Percentiles rank a stretch among this genome's conserved stretches.
Conservation (phyloP, 2,888 invertebrate species). For the Kuschelorhynchus macadamiae region DNA sequence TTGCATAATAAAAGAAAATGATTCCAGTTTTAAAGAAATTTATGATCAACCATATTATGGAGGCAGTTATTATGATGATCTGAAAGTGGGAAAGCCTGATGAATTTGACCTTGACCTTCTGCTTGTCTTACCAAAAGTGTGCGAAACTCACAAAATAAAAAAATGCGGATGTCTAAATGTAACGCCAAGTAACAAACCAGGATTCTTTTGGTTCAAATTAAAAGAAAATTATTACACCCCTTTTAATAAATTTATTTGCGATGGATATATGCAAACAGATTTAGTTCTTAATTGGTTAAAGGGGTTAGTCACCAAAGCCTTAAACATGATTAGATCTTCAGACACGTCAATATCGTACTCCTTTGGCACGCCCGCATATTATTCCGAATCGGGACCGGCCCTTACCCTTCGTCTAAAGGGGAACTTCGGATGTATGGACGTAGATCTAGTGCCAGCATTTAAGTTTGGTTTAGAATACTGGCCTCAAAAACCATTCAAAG, state of each 20-base stretch:
- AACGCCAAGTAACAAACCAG: constrained; percentile 61
- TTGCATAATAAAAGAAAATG: constrained; percentile 17
- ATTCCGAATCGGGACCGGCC: constrained; percentile 26
- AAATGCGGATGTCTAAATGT: constrained; percentile 64
- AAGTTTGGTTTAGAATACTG: constrained; percentile 25
- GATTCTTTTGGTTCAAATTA: constrained; percentile 64
- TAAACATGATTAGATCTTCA: constrained; percentile 1
- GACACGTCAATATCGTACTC: background rate
- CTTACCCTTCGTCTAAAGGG: constrained; percentile 22
- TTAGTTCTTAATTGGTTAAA: constrained; percentile 36
- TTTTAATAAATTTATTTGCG: constrained; percentile 25
- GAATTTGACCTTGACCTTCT: constrained; percentile 75
- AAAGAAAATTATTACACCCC: background rate
- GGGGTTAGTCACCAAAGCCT: constrained; percentile 11
- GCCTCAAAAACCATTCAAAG: constrained; percentile 16
- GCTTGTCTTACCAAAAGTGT: constrained; percentile 68
- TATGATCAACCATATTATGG: constrained; percentile 67
- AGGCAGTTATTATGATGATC: constrained; percentile 74
- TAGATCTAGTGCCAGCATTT: constrained; percentile 38
- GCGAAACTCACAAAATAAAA: constrained; percentile 12
- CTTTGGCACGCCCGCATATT: background rate
- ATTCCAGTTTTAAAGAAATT: constrained; percentile 35
- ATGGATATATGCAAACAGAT: constrained; percentile 34
- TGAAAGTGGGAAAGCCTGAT: constrained; percentile 72
- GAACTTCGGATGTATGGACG: constrained; percentile 7